A percentile compares a stretch with the other conserved stretches of the same genome.
These are phyloP conservation scores for Thalassaphorura encarpata DNA, from an alignment of 1,140 invertebrate species.

Conservation along the genomic window DNA sequence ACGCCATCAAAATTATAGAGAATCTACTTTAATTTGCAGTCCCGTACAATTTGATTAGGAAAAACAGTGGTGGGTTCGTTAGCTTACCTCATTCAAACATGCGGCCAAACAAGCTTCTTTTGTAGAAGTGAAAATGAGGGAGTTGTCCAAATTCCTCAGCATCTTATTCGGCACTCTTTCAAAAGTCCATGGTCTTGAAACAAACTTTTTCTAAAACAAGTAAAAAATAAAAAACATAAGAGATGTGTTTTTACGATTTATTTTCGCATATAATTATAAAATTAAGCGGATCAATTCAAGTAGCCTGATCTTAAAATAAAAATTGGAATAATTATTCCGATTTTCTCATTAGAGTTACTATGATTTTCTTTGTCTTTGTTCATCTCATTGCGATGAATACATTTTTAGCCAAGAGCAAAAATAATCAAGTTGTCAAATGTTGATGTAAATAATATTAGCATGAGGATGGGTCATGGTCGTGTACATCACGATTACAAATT, in stretches of 20 bases:
- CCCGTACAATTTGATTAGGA: background rate
- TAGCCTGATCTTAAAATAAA: no score
- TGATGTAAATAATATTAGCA: background rate
- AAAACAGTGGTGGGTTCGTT: no score
- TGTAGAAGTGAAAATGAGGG: conserved; percentile 81
- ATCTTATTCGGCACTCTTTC: conserved; percentile 86
- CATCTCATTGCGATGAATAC: background rate
- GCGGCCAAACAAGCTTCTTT: conserved; percentile 86
- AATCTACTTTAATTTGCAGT: no score
- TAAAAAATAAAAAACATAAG: conserved; percentile 19
- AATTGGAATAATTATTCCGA: background rate
- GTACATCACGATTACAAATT: background rate
- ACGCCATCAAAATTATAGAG: no score
- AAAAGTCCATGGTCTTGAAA: conserved; percentile 79
- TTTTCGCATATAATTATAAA: no score
- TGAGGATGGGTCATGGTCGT: background rate
- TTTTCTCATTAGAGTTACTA: background rate
- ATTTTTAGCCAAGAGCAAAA: no score
- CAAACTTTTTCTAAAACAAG: conserved; percentile 69
- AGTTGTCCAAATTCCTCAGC: conserved; percentile 77
- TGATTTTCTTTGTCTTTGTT: background rate
- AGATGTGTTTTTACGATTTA: no score
- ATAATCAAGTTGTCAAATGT: background rate
- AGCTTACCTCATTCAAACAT: conserved; percentile 75
- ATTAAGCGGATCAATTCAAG: no score